Conservation (phyloP, 2,888 invertebrate species). For the Polydesmus complanatus region DNA sequence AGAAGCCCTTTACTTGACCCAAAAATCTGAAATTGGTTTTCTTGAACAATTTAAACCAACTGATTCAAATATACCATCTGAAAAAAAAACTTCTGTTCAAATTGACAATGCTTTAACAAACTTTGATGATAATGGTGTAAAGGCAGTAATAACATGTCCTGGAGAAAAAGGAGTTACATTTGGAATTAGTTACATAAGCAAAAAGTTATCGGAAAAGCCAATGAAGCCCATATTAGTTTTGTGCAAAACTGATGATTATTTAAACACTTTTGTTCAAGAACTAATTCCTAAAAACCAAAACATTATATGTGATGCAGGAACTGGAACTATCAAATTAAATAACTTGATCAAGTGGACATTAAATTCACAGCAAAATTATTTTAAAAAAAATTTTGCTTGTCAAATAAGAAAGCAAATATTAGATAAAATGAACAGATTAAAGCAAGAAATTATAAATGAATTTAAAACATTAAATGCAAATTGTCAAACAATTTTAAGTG, state of each 20-base stretch:
- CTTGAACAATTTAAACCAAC: neutral
- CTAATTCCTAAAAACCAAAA: neutral
- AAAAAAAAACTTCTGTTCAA: no score
- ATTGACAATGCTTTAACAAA: no score
- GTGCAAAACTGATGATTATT: neutral
- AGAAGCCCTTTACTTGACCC: neutral
- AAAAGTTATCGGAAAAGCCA: neutral
- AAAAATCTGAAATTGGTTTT: neutral
- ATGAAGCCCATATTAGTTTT: neutral
- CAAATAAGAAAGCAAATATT: no score
- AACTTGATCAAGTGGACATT: no score
- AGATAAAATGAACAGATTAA: no score
- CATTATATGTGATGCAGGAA: neutral
- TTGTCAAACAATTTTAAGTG: no score
- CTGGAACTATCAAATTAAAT: neutral
- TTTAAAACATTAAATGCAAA: no score
- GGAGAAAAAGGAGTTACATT: neutral
- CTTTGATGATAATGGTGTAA: neutral
- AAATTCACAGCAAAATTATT: no score
- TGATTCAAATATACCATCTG: no score
- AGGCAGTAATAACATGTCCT: neutral
- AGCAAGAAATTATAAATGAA: no score
- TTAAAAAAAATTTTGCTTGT: no score
- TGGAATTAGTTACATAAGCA: neutral
- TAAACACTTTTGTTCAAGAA: neutral